Base-by-base conservation (phyloP, 2,113 vertebrate genomes). In the Brachyhypopomus gauderio region DNA sequence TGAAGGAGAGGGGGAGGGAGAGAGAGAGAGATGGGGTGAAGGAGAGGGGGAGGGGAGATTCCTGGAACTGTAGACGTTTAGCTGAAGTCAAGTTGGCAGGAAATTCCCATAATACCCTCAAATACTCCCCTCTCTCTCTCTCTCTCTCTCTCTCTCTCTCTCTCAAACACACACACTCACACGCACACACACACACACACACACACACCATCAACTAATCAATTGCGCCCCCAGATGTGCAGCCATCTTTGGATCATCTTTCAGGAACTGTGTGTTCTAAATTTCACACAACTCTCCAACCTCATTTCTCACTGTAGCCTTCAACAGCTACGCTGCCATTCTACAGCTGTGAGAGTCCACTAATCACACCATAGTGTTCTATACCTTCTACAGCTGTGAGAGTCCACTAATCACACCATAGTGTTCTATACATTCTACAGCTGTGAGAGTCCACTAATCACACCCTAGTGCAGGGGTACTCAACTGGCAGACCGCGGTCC, bases 1-100 rank as follows among this genome's bases (percentile, higher is more conserved):
- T 41, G 83, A 83, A 82, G 84, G 87, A 85, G 84, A 84, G 86
- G 85, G 81, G 79, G 72, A 27, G 14, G n/a, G 72, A 38, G 72
- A 60, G 55, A 60, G 55, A 36, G 30, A 75, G 20, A 75, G 55
- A 73, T 20, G 22, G 45, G 25, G 45, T 23, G 22, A 52, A 14
- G 6, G 22, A 52, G 45, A 25, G 45, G 67, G 34, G 25, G 12
- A 41, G 23, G n/a, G 72, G 77, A 38, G 69, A 80, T 80, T 80
- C 78, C 78, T 72, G 78, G 69, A 80, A 82, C 83, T 23, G 77
- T 78, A 84, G 66, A 77, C 78, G 77, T 77, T 81, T 86, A 64
- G 75, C 36, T 45, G 72, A 58, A n/a, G 9, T 3, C 52, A 56
- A 55, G 41, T 78, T 78, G 58, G 78, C 69, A 80, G 78, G 81